Conservation (phyloP, 2,113 vertebrate species). For the Caranx ignobilis region DNA sequence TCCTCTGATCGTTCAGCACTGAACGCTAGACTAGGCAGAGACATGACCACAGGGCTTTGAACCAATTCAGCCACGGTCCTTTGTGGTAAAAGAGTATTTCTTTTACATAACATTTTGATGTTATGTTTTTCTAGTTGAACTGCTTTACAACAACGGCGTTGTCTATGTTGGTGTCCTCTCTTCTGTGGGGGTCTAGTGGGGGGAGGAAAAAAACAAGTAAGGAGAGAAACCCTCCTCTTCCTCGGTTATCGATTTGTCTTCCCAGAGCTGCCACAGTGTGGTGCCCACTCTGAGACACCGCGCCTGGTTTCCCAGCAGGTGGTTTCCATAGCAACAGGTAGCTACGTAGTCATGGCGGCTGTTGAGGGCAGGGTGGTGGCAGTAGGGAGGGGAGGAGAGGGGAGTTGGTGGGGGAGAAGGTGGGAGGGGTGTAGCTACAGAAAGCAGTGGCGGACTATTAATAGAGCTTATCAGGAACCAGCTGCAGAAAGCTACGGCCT, state of each 20-base stretch:
- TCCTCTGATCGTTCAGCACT: conserved; percentile 4
- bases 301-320: conserved; percentile 52
- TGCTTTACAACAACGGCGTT: conserved; percentile 10
- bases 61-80: not conserved
- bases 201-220: not conserved
- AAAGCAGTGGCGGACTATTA: conserved; percentile 70
- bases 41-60: not conserved
- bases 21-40: not conserved
- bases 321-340: conserved; percentile 77
- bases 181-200: not conserved
- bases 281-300: conserved; percentile 52
- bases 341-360: conserved; percentile 66
- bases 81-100: not conserved
- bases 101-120: not conserved
- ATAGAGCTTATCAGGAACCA: conserved; percentile 73
- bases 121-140: not conserved
- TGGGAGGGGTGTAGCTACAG: not conserved
- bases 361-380: conserved; percentile 56
- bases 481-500: conserved; percentile 64
- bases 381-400: conserved; percentile 8
- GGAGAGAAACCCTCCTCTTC: not conserved
- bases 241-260: conserved; percentile 63
- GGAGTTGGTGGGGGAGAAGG: not conserved
- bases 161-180: not conserved
- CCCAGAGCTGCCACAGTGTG: conserved; percentile 61